Base-by-base conservation (phyloP, 2,888 invertebrate genomes). In the Pogonocherus hispidulus region DNA sequence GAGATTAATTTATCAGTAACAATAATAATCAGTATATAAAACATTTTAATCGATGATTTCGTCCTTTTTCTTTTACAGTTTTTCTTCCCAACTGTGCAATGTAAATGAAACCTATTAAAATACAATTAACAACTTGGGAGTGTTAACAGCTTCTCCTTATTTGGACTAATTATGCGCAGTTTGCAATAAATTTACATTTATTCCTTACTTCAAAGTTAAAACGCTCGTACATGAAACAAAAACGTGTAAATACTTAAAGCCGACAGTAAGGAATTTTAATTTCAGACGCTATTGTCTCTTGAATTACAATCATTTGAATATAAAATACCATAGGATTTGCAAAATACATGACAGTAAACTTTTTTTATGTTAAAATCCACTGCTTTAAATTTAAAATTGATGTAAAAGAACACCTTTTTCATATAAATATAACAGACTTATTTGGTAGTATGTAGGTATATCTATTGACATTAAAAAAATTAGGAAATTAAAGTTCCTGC, bases 201-300 rank as follows among this genome's bases (percentile, higher is more conserved):
- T 69, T 60, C 62, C 59, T 60, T 69, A 66, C 69, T 67, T 71
- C 69, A 66, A 69, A 68, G 66, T 54, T 62, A 62, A 57, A 60
- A 47, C 66, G 56, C 63, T 51, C 59, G 63, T 59, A 66, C 35
- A 18, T 47, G 41, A 66, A 73, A 68, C 66, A 75, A 75, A 75
- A 75, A 74, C 72, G 72, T 76, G 74, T 73, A 74, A 74, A 75
- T 71, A 71, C 64, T 71, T 62, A 55, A 19, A 68, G 70, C 70
- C 60, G 70, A 67, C 73, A 66, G 66, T 60, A 49, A 68, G 62
- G 73, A 72, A 74, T 74, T 75, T 74, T 71, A 71, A 75, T 75
- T 73, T 72, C 52, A 57, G 57, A 37, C 60, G 64, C 56, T 44
- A 59, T 22, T 54, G 67, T 49, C 49, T 56, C 19, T 51, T 57